phyloP scores from a whole-genome alignment of 2,888 invertebrate species.

The Lasioglossum figueresi region DNA sequence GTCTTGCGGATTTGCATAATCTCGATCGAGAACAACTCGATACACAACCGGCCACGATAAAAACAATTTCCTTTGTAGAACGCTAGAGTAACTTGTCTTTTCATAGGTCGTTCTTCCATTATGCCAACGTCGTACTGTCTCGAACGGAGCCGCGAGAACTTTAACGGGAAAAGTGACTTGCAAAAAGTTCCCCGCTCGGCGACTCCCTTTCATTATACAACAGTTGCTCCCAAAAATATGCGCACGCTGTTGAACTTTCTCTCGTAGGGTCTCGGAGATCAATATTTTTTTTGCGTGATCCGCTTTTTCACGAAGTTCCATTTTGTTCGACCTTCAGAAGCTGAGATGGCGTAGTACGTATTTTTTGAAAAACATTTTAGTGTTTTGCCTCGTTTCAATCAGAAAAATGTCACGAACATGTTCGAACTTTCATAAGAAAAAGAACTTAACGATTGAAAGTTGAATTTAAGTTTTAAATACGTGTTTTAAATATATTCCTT shows the following conservation, averaged over 20 bases:
- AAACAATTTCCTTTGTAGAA: not conserved
- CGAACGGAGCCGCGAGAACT: not conserved
- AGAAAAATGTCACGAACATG: no score
- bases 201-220: not conserved
- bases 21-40: not conserved
- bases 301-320: not conserved
- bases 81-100: not conserved
- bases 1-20: slow-evolving; percentile 2
- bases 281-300: not conserved
- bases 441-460: no score
- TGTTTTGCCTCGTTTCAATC: no score
- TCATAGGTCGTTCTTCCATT: not conserved
- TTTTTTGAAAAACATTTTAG: no score
- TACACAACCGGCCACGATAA: not conserved
- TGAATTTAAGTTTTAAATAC: no score
- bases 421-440: no score
- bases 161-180: slow-evolving; percentile 2
- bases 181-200: not conserved
- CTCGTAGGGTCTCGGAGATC: not conserved
- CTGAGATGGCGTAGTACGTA: no score
- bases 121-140: not conserved
- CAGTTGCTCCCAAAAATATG: not conserved
- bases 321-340: not conserved
- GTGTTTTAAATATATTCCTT: no score
- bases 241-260: not conserved